phyloP scores from a whole-genome alignment of 2,113 vertebrate genomes.

The Callorhinus ursinus region DNA sequence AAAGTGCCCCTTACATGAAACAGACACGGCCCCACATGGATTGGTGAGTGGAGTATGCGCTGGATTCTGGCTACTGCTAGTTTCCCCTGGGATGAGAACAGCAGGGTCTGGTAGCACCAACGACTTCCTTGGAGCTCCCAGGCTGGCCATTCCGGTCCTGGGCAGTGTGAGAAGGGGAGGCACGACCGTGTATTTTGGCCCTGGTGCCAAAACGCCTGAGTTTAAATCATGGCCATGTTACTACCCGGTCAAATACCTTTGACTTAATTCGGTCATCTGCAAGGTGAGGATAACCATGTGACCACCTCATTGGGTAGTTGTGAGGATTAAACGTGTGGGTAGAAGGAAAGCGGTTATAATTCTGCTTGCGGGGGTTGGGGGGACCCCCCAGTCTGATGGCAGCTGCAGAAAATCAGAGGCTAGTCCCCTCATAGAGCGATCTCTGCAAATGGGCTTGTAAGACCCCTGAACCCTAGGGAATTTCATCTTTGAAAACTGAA shows the following conservation, averaged over 20 bases:
- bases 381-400: background rate
- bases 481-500: no score
- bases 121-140: background rate
- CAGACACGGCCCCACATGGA: accelerated
- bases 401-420: background rate
- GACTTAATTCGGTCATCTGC: background rate
- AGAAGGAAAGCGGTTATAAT: background rate
- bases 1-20: background rate
- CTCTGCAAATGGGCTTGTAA: background rate
- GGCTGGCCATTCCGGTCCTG: background rate
- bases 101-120: no score
- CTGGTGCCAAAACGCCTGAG: background rate
- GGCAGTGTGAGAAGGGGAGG: background rate
- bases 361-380: no score
- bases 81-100: background rate
- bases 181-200: no score
- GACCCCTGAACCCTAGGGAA: background rate
- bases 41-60: no score
- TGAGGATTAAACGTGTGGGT: background rate
- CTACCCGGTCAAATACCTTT: background rate
- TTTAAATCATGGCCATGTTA: background rate
- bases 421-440: background rate
- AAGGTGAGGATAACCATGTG: background rate
- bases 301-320: background rate
- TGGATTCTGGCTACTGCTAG: background rate